phyloP scores from a whole-genome alignment of 64 coral and sea anemone species.

The Dendronephthya gigantea region DNA sequence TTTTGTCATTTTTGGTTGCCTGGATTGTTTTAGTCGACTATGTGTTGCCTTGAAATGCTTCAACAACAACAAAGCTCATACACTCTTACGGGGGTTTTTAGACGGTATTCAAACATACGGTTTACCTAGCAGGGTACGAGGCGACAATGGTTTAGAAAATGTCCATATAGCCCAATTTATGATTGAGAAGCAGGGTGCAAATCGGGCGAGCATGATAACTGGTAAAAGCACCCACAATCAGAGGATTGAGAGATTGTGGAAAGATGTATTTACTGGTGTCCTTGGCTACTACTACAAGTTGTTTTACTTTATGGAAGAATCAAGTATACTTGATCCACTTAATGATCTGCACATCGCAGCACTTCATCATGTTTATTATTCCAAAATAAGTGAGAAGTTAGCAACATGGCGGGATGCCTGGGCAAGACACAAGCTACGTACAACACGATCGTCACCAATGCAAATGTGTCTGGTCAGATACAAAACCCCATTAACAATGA shows the following conservation, averaged over 20 bases:
- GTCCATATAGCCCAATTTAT: not conserved
- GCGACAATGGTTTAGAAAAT: not conserved
- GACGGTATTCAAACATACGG: not conserved
- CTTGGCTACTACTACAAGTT: not conserved
- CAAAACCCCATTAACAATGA: not conserved
- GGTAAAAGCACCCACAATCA: not conserved
- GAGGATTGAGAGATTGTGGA: no score
- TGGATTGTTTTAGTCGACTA: not conserved
- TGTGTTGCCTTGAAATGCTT: not conserved
- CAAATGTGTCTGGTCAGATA: conserved; percentile 1
- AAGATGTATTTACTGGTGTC: not conserved
- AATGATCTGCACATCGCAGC: not conserved
- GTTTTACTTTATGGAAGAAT: not conserved
- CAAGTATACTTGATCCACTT: not conserved
- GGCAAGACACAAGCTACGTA: not conserved
- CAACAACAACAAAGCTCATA: conserved; percentile 12
- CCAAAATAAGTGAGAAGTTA: not conserved
- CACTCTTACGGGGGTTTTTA: not conserved
- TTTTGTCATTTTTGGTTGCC: not conserved
- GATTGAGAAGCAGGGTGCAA: not conserved
- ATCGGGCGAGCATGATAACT: not conserved
- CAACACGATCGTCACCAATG: not conserved
- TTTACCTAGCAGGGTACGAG: not conserved
- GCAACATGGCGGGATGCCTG: not conserved
- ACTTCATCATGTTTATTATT: not conserved